Evolutionary conservation across 2,113 vertebrate species (phyloP), one percentile per base, ranked within the genome.

Genomic region (Eleginops maclovinus): DNA sequence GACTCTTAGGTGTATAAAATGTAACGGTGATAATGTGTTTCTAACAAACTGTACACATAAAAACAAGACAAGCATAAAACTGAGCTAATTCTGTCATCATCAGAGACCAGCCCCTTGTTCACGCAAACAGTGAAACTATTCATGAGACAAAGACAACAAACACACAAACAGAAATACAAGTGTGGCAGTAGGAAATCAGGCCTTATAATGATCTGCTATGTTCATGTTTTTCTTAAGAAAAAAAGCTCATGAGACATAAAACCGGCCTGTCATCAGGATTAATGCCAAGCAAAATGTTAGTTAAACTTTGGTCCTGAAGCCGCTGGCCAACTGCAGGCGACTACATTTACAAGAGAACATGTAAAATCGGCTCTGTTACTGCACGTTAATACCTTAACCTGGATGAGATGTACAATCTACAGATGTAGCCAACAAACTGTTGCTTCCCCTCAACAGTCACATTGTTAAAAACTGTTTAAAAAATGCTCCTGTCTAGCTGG

Each of bases 81-180:
- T 44, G 72, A 83, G 80, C 66, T 72, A 69, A 83, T 88, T 56
- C 58, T 83, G 53, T 84, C 75, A 78, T 81, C 79, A 79, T 87
- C 72, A 91, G 90, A 93, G 89, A 93, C 87, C 93, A 87, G 89
- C 88, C 88, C 89, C 85, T 89, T 88, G 86, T 81, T 92, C 85
- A 78, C 73, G 78, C 77, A 77, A 21, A 87, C 49, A 86, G 69
- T 69, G 44, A 91, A 79, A 81, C 50, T 41, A 86, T 76, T 83
- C 31, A 63, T 41, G 10, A 85, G 41, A 79, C 61, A 79, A 60
- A 71, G 43, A 66, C 46, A 70, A 74, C 24, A 86, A 77, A 71
- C 15, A 72, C 64, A 60, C 47, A 70, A 50, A 66, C 11, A 75
- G 21, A 72, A 44, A 85, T 46, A 82, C 72, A 66, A 68, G 43